Evolutionary conservation across 2,888 invertebrate genomes (phyloP), one percentile per base, ranked within the genome.

Genomic region (Tipula unca): DNA sequence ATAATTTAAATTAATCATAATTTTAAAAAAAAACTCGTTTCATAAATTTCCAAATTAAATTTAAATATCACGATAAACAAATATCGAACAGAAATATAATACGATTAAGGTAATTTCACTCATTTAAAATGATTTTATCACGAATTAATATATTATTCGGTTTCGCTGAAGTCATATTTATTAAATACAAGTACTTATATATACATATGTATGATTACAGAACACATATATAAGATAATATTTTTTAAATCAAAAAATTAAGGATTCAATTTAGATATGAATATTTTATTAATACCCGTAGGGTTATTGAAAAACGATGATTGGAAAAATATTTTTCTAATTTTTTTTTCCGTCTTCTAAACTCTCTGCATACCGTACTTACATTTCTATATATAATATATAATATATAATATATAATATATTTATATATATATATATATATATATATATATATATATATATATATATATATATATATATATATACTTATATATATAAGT

Each of bases 221-320:
- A n/a, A n/a, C n/a, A 25, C 4, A 25, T 25, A 25, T 69, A 69
- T 20, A 69, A 69, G 25, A 69, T 69, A 69, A 69, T 69, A 69
- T 69, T 69, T 69, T 54, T 69, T 69, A 69, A 69, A 69, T 69
- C 69, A 69, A 69, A 69, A 69, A 69, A 69, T 69, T 69, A 69
- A 69, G 69, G 69, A 69, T 69, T 69, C 69, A 69, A 69, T 69
- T 69, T 69, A 69, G 69, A 69, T 69, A 69, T 69, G 69, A 69
- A 69, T 69, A 69, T 69, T 69, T 69, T 69, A 69, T 69, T 69
- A 69, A 69, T 69, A 69, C 69, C 69, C 69, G 6, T 69, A 69
- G 69, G 69, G 69, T 69, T 69, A 69, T 69, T 69, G 69, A 69
- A 69, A 69, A 69, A 69, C 25, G 69, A 69, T 69, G 69, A 69